Evolutionary conservation across 2,888 invertebrate genomes (phyloP).

Genomic region (Scaptomyza polygonia): DNA sequence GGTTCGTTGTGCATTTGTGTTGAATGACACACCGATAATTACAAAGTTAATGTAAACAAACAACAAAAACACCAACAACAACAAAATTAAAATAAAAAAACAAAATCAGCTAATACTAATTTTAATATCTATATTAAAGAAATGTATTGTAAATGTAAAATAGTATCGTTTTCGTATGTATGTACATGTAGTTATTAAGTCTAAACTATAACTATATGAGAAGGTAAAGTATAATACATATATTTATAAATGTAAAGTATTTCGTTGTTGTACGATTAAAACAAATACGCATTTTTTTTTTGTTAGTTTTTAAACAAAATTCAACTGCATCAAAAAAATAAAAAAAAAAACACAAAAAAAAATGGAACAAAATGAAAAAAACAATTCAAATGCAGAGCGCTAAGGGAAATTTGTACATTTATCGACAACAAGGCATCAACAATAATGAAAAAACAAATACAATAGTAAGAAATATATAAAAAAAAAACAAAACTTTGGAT

Average conservation of each 20-base stretch:
- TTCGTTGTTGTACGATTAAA: constrained; percentile 75
- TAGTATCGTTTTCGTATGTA: constrained; percentile 61
- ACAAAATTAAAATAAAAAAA: not conserved
- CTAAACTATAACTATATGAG: constrained; percentile 51
- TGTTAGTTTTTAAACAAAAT: constrained; percentile 61
- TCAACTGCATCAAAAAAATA: constrained; percentile 31
- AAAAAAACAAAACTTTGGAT: constrained; percentile 29
- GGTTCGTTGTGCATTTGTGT: constrained; percentile 23
- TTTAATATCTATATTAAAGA: constrained; percentile 46
- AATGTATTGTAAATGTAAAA: constrained; percentile 59
- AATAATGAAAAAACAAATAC: constrained; percentile 43
- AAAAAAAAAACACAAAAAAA: constrained; percentile 10
- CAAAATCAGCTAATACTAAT: constrained; percentile 43
- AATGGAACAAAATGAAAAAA: constrained; percentile 2
- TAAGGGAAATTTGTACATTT: constrained; percentile 53
- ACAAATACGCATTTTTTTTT: constrained; percentile 75
- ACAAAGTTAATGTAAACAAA: constrained; percentile 7
- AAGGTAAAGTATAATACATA: constrained; percentile 53
- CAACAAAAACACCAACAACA: constrained; percentile 26
- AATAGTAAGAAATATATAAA: constrained; percentile 38
- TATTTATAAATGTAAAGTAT: constrained; percentile 75
- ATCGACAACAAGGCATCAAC: constrained; percentile 44
- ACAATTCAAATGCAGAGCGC: constrained; percentile 22
- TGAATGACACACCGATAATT: constrained; percentile 23
- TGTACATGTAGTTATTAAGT: constrained; percentile 45